These are phyloP conservation scores for Maconellicoccus hirsutus DNA, from an alignment of 1,140 invertebrate species.

Conservation along the genomic window DNA sequence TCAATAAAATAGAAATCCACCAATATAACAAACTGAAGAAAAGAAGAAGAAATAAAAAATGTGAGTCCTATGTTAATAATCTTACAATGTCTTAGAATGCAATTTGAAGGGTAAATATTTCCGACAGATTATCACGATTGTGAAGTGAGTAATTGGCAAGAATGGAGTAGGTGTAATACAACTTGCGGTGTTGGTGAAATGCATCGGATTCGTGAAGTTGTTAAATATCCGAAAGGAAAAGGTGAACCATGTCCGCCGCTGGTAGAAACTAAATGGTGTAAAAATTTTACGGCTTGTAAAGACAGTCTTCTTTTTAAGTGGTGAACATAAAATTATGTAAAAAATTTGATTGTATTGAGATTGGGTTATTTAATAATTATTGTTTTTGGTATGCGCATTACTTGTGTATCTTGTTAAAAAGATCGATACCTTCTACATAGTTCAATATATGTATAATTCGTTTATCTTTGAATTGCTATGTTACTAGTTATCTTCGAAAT, in stretches of 20 bases:
- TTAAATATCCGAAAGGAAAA: slow-evolving; percentile 58
- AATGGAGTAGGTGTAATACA: slow-evolving; percentile 72
- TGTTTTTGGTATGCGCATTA: too few relatives aligned
- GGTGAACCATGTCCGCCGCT: slow-evolving; percentile 67
- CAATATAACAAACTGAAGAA: background rate
- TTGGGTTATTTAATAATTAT: too few relatives aligned
- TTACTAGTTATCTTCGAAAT: background rate
- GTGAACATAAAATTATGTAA: background rate
- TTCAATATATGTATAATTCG: too few relatives aligned
- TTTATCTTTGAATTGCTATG: background rate
- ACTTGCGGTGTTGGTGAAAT: slow-evolving; percentile 79
- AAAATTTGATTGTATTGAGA: too few relatives aligned
- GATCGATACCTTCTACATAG: too few relatives aligned
- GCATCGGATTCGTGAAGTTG: slow-evolving; percentile 57
- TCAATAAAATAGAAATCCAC: background rate
- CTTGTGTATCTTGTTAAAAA: too few relatives aligned
- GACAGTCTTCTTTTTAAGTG: background rate
- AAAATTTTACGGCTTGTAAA: slow-evolving; percentile 31
- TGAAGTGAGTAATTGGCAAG: slow-evolving; percentile 72
- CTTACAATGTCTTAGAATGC: background rate
- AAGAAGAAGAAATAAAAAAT: background rate
- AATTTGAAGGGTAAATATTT: background rate
- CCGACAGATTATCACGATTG: slow-evolving; percentile 50
- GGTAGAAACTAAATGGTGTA: slow-evolving; percentile 75
- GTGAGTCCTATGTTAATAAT: background rate